Evolutionary conservation across 2,888 invertebrate genomes (phyloP), one percentile per base, ranked within the genome.

Genomic region (Ischnus inquisitorius): DNA sequence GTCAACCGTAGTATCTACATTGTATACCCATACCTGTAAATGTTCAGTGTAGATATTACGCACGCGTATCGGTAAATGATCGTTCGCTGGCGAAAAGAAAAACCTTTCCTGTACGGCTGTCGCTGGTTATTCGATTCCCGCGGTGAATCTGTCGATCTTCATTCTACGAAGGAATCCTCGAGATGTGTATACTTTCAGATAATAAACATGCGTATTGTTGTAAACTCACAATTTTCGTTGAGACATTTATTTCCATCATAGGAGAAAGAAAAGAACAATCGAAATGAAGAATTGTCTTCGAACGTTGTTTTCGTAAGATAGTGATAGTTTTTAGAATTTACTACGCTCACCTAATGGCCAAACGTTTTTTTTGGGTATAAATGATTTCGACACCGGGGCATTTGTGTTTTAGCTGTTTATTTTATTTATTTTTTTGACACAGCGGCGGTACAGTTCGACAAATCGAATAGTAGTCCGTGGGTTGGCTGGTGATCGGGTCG

Each of bases 131-230:
- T 72, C 67, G 41, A 54, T 67, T 71, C 67, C 12, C 46, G 48
- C 64, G 71, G 25, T 60, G 67, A 57, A 67, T 74, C 39, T 67
- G 54, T 64, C 65, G 67, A 41, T 57, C 65, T 46, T 80, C 39
- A 25, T 54, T 34, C 64, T 46, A 64, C 48, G 64, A 64, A 75
- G n/a, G 62, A 68, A 46, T 90, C 90, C 88, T 90, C 84, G 89
- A 90, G 90, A 92, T 92, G 90, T 92, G 90, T 90, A 91, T 89
- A 91, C 90, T 91, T 91, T 92, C 89, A 90, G 90, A 92, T 92
- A 92, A 93, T 93, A 93, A 93, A 93, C 89, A 91, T 92, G 89
- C 91, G 90, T 92, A 92, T 92, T 92, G 91, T 92, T 92, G 92
- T 92, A 92, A 88, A 90, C 88, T 85, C 72, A 80, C 43, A 81